These are phyloP conservation scores for Oncorhynchus masou DNA, from an alignment of 2,113 vertebrate species.

Conservation along the genomic window DNA sequence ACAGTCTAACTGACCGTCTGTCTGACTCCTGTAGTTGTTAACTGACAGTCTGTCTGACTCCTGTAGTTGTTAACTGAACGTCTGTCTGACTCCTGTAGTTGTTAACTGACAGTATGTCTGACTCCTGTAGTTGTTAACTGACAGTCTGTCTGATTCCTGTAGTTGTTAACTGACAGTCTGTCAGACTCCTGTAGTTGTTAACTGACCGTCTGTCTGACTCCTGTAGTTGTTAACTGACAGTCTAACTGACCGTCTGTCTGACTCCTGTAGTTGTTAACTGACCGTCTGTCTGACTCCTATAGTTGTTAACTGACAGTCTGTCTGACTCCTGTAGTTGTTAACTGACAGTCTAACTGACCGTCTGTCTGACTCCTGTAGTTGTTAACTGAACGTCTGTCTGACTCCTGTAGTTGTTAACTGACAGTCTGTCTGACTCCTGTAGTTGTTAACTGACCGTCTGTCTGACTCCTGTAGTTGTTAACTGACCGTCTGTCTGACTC, in stretches of 20 bases:
- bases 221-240: constrained; percentile 19
- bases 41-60: too few species aligned
- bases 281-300: too few species aligned
- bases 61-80: constrained; percentile 22
- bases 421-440: constrained; percentile 36
- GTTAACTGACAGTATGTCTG: too few species aligned
- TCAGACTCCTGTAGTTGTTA: too few species aligned
- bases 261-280: constrained; percentile 31
- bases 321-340: constrained; percentile 32
- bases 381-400: too few species aligned
- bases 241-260: too few species aligned
- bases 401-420: constrained; percentile 20
- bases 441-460: background rate
- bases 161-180: constrained; percentile 50
- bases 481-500: constrained; percentile 31
- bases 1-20: constrained; percentile 38
- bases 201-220: too few species aligned
- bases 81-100: constrained; percentile 43
- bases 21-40: too few species aligned
- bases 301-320: constrained; percentile 50
- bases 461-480: constrained; percentile 30
- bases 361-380: too few species aligned
- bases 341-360: constrained; percentile 48
- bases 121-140: constrained; percentile 51
- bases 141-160: background rate